Conservation (phyloP, 2,888 invertebrate genomes). For the Cataglyphis altisquamis region DNA sequence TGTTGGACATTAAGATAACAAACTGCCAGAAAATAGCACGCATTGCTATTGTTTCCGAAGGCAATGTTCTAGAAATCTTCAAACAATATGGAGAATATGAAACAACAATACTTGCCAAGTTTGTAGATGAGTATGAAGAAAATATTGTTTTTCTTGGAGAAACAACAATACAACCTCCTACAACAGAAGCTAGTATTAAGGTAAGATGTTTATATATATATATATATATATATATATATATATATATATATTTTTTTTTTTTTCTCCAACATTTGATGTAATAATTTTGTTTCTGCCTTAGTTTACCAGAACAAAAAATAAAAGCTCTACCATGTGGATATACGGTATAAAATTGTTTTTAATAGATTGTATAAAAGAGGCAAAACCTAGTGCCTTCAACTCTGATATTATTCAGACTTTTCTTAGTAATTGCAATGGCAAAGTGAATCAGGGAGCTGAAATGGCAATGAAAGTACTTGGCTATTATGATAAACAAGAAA, state of each 20-base stretch:
- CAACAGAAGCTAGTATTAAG: constrained; percentile 82
- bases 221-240: too few relatives aligned
- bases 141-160: constrained; percentile 83
- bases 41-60: constrained; percentile 85
- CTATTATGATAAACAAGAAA: constrained; percentile 51
- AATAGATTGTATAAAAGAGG: constrained; percentile 70
- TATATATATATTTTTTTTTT: neutral
- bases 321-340: constrained; percentile 83
- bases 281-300: constrained; percentile 69
- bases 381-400: constrained; percentile 67
- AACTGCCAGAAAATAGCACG: constrained; percentile 81
- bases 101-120: constrained; percentile 83
- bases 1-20: constrained; percentile 80
- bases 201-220: constrained; percentile 66
- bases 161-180: constrained; percentile 78
- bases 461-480: constrained; percentile 68
- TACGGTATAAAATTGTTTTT: constrained; percentile 85
- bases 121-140: constrained; percentile 84
- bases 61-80: constrained; percentile 86
- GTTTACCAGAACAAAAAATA: constrained; percentile 84
- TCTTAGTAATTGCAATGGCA: constrained; percentile 58
- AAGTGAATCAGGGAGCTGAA: constrained; percentile 60
- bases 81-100: constrained; percentile 86
- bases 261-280: neutral
- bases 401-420: constrained; percentile 78